Evolutionary conservation across 2,888 invertebrate species (phyloP).

Genomic region (Magallana nippona): DNA sequence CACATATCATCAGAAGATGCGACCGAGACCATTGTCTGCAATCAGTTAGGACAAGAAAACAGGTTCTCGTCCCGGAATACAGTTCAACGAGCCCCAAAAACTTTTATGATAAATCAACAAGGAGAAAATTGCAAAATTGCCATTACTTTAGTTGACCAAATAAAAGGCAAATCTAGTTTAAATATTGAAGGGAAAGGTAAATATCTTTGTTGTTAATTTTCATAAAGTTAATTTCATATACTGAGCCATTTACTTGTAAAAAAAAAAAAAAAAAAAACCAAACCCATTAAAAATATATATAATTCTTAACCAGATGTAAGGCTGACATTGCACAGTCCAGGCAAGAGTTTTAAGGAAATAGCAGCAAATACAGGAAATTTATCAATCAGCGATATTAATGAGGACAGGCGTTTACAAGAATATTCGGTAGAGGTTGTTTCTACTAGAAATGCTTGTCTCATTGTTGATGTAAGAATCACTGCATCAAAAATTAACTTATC

Average conservation of each 20-base stretch:
- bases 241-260: too few species aligned
- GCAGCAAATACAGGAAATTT: not conserved
- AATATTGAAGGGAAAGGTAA: slow-evolving; percentile 5
- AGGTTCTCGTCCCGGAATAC: not conserved
- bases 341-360: not conserved
- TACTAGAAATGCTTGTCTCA: not conserved
- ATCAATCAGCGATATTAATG: not conserved
- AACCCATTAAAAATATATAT: too few species aligned
- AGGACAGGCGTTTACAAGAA: not conserved
- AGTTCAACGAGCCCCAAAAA: not conserved
- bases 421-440: not conserved
- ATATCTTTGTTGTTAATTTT: too few species aligned
- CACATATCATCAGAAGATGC: not conserved
- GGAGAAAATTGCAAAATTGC: not conserved
- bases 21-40: not conserved
- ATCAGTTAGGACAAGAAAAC: not conserved
- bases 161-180: not conserved
- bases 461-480: not conserved
- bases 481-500: not conserved
- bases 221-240: too few species aligned
- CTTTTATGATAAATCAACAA: not conserved
- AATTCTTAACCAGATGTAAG: not conserved
- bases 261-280: too few species aligned
- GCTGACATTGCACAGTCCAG: not conserved
- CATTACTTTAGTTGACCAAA: not conserved